phyloP scores from a whole-genome alignment of 2,888 invertebrate genomes.

The Archips xylosteana region DNA sequence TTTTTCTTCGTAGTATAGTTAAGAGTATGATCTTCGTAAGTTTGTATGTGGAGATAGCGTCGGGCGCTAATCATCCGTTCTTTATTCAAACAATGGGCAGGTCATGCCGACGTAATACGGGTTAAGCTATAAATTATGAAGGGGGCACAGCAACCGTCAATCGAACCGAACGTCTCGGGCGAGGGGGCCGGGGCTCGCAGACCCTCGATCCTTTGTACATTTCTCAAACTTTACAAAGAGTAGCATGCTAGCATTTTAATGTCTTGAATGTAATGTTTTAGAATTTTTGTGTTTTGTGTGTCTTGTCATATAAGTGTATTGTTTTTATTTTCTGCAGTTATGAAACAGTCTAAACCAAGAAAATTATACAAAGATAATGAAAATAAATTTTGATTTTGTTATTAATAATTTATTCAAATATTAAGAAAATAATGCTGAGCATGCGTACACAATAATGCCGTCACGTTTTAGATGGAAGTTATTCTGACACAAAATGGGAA shows the following conservation, averaged over 20 bases:
- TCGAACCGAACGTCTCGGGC: constrained; percentile 60
- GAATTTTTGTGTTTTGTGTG: no score
- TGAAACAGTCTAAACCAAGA: background rate
- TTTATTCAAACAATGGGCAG: constrained; percentile 64
- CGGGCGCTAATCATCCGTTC: constrained; percentile 40
- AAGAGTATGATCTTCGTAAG: background rate
- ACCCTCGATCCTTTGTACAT: constrained; percentile 49
- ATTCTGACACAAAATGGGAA: background rate
- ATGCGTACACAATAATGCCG: background rate
- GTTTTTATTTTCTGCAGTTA: background rate
- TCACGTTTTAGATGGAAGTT: background rate
- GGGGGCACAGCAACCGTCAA: constrained; percentile 63
- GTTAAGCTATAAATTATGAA: constrained; percentile 69
- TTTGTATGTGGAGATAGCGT: constrained; percentile 27
- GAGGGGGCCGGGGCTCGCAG: constrained; percentile 54
- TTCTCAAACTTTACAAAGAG: constrained; percentile 53
- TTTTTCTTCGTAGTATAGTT: background rate
- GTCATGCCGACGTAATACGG: constrained; percentile 65
- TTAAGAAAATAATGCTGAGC: background rate
- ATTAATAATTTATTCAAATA: background rate
- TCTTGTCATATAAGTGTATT: background rate
- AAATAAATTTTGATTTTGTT: background rate
- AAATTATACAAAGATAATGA: background rate
- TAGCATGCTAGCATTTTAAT: background rate
- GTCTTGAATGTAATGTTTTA: no score